phyloP scores from a whole-genome alignment of 2,888 invertebrate species.

The Omphaloscelis lunosa region DNA sequence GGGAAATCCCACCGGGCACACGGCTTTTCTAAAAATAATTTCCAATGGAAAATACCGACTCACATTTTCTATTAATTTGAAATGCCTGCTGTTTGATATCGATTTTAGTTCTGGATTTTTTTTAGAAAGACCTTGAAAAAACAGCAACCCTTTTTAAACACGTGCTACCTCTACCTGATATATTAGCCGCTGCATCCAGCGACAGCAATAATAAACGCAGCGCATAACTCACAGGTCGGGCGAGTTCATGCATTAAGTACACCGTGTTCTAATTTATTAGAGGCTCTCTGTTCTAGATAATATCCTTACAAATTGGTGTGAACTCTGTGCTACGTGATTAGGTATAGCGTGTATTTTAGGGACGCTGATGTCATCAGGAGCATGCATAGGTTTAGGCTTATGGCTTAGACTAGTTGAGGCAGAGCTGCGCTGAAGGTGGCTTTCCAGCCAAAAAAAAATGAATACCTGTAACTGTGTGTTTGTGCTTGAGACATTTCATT shows the following conservation, averaged over 20 bases:
- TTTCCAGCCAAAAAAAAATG: not conserved
- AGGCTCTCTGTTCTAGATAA: conserved; percentile 57
- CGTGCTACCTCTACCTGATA: conserved; percentile 14
- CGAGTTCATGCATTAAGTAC: conserved; percentile 72
- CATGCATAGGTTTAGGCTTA: not conserved
- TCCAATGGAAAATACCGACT: not conserved
- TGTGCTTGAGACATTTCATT: not conserved
- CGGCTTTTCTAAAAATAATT: not conserved
- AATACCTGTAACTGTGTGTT: not conserved
- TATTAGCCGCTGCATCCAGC: conserved; percentile 41
- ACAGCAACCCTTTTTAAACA: conserved; percentile 8
- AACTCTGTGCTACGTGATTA: not conserved
- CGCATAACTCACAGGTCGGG: conserved; percentile 62
- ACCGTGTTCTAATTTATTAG: conserved; percentile 70
- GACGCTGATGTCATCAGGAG: not conserved
- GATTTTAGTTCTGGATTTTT: not conserved
- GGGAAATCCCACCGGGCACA: too few species aligned
- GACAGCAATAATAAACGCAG: conserved; percentile 71
- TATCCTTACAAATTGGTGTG: conserved; percentile 47
- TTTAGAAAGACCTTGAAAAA: not conserved
- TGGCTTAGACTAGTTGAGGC: not conserved
- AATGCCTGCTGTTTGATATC: not conserved
- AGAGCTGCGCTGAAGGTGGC: not conserved
- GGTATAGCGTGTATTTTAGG: not conserved
- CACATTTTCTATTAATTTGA: not conserved